Conservation (phyloP, 1,140 invertebrate genomes). For the Drosophila tropicalis region DNA sequence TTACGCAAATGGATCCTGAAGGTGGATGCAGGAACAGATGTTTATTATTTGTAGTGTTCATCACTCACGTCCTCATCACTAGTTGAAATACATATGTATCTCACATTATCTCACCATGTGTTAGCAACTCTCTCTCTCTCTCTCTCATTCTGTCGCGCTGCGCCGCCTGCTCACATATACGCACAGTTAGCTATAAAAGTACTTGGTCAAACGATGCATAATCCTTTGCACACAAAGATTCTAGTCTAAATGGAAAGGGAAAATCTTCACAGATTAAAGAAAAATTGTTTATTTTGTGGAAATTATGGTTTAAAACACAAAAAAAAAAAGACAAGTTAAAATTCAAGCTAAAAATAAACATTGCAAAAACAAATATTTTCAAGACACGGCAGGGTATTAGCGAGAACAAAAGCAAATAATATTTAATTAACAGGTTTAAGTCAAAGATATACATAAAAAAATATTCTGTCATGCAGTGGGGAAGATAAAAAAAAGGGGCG, state of each 20-base stretch:
- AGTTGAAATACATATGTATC: not conserved
- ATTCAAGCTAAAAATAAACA: no score
- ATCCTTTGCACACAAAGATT: no score
- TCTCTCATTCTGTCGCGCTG: not conserved
- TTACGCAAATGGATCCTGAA: not conserved
- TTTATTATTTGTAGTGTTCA: not conserved
- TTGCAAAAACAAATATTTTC: no score
- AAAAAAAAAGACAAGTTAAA: no score
- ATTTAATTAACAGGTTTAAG: no score
- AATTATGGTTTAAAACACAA: no score
- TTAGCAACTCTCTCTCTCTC: not conserved
- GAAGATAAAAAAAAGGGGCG: no score
- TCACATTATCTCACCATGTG: constrained; percentile 19
- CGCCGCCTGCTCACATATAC: constrained; percentile 15
- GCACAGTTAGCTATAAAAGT: not conserved
- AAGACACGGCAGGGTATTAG: no score
- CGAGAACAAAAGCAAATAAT: no score
- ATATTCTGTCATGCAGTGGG: no score
- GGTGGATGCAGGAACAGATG: not conserved
- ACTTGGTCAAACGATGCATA: not conserved
- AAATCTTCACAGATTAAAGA: not conserved
- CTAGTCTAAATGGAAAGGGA: no score
- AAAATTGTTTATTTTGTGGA: not conserved
- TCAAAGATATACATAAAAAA: no score
- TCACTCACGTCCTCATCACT: constrained; percentile 20